Evolutionary conservation across 2,113 vertebrate genomes (phyloP).

Genomic region (Sphaerodactylus townsendi): DNA sequence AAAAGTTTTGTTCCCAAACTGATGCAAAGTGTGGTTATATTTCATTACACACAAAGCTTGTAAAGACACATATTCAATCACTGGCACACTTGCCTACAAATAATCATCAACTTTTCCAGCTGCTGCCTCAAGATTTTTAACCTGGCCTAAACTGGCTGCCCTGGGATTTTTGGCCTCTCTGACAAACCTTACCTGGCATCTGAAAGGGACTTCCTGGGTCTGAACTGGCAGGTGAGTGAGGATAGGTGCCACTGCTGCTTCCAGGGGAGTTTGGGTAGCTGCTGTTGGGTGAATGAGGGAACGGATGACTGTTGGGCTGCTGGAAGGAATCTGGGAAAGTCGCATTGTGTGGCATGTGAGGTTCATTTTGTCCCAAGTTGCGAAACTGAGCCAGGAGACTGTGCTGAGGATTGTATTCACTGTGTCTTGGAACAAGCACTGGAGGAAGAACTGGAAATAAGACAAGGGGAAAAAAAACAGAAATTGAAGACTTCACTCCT

Average conservation of each 20-base stretch:
- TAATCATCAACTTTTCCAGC: not conserved
- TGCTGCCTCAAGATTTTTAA: not conserved
- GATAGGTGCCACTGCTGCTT: constrained; percentile 91
- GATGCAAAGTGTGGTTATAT: not conserved
- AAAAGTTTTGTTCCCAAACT: not conserved
- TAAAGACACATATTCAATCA: not conserved
- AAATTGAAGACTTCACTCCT: not conserved
- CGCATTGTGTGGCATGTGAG: constrained; percentile 97
- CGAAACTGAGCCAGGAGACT: constrained; percentile 96
- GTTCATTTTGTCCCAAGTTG: constrained; percentile 92
- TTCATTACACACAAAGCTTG: not conserved
- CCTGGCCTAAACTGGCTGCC: no score
- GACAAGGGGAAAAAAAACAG: constrained; percentile 31
- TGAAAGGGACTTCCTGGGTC: constrained; percentile 97
- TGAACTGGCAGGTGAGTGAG: constrained; percentile 93
- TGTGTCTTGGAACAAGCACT: constrained; percentile 97
- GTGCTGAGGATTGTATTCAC: constrained; percentile 97
- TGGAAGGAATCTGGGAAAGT: constrained; percentile 93
- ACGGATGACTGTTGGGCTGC: constrained; percentile 81
- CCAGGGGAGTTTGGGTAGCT: constrained; percentile 95
- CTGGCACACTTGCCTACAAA: no score
- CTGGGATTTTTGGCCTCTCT: not conserved
- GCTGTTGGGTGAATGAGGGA: constrained; percentile 87
- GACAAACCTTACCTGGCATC: constrained; percentile 86
- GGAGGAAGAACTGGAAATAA: constrained; percentile 88